Evolutionary conservation across 37 sponge, comb jelly and placozoan species (phyloP).

Genomic region (Haliclona indistincta): DNA sequence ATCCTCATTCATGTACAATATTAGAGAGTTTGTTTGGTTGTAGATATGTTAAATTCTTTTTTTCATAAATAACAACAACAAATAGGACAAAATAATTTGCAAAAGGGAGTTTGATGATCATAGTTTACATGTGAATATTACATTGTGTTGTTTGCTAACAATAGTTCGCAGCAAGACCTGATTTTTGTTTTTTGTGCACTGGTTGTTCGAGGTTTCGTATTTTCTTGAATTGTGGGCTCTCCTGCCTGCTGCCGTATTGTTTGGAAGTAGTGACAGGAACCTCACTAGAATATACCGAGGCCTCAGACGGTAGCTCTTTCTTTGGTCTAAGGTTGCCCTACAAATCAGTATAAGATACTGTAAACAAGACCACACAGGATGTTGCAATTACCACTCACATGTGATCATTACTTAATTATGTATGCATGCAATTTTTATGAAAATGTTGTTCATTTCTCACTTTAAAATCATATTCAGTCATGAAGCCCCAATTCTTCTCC

Average conservation of each 20-base stretch:
- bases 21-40: not conserved
- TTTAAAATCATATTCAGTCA: slow-evolving; percentile 45
- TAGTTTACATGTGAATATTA: not conserved
- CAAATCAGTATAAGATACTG: not conserved
- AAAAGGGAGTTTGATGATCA: not conserved
- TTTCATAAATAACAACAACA: not conserved
- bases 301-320: slow-evolving; percentile 45
- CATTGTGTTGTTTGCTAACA: not conserved
- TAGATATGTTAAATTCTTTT: too few relatives aligned
- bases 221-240: slow-evolving; percentile 8
- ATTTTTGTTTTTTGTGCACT: slow-evolving; percentile 42
- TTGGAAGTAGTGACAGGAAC: slow-evolving; percentile 38
- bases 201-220: slow-evolving; percentile 39
- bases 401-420: not conserved
- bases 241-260: slow-evolving; percentile 17
- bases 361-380: not conserved
- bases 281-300: slow-evolving; percentile 1
- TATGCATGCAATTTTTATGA: not conserved
- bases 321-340: slow-evolving; percentile 31
- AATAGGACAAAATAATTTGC: not conserved
- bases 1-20: not conserved
- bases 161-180: slow-evolving; percentile 32
- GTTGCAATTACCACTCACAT: not conserved
- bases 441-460: not conserved
- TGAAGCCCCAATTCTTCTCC: slow-evolving; percentile 61